These are phyloP conservation scores for Philonicus albiceps DNA, from an alignment of 2,888 invertebrate species.

Conservation along the genomic window DNA sequence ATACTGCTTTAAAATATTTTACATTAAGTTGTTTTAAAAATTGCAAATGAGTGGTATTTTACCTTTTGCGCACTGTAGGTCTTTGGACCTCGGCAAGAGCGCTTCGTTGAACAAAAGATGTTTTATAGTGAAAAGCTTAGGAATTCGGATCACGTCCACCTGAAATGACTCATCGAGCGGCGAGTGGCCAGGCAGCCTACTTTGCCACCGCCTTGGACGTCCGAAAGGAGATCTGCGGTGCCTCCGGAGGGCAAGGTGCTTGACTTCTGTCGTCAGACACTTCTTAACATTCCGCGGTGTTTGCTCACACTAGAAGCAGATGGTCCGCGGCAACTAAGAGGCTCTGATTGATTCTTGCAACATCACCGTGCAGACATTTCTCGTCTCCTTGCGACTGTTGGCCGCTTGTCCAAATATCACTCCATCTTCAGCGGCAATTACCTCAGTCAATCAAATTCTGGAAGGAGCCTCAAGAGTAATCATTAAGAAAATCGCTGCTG, in stretches of 20 bases:
- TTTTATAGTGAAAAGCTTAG: not conserved
- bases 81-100: not conserved
- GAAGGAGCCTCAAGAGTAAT: not conserved
- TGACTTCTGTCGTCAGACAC: slow-evolving; percentile 2
- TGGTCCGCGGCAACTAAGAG: not conserved
- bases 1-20: not conserved
- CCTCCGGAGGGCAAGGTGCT: not conserved
- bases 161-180: slow-evolving; percentile 16
- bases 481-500: slow-evolving; percentile 13
- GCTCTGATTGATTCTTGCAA: not conserved
- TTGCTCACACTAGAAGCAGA: not conserved
- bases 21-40: not conserved
- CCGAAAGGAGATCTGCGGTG: not conserved
- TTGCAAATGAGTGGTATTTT: not conserved
- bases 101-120: not conserved
- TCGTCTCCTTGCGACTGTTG: not conserved
- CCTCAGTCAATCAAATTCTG: slow-evolving; percentile 21
- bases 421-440: slow-evolving; percentile 18
- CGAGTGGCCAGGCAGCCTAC: not conserved
- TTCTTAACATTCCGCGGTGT: not conserved
- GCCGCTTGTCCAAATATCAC: not conserved
- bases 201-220: not conserved
- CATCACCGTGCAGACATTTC: not conserved
- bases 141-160: slow-evolving; percentile 25
- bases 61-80: not conserved